Evolutionary conservation across 2,113 vertebrate genomes (phyloP).

Genomic region (Apeltes quadracus): DNA sequence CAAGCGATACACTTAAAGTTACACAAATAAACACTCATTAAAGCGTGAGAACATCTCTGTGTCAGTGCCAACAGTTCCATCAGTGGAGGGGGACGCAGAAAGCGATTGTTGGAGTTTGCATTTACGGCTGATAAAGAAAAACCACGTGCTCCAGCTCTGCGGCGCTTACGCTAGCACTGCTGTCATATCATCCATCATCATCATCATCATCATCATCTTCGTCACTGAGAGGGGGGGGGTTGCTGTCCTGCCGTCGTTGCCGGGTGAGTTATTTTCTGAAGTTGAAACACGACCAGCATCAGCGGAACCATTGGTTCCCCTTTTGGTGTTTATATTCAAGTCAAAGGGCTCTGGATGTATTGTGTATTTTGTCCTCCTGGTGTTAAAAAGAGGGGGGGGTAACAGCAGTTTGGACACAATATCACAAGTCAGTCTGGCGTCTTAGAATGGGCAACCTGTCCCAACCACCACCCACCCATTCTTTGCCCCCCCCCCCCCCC

Average conservation of each 20-base stretch:
- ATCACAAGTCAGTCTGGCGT: slow-evolving; percentile 5
- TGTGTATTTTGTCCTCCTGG: background rate
- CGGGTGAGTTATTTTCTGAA: no score
- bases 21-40: background rate
- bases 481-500: background rate
- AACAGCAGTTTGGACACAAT: slow-evolving; percentile 1
- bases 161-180: background rate
- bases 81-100: background rate
- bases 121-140: slow-evolving; percentile 1
- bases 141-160: background rate
- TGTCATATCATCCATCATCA: background rate
- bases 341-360: background rate
- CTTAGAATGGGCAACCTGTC: slow-evolving; percentile 9
- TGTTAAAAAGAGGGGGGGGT: slow-evolving; percentile 19
- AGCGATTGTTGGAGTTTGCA: background rate
- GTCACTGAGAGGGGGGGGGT: background rate
- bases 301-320: background rate
- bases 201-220: background rate
- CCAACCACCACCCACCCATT: slow-evolving; percentile 21
- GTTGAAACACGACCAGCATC: background rate
- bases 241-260: background rate
- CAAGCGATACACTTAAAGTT: background rate
- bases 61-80: background rate
- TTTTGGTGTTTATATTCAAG: background rate
- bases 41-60: background rate